Conservation (phyloP, 1,140 invertebrate genomes). For the Drosophila gunungcola region DNA sequence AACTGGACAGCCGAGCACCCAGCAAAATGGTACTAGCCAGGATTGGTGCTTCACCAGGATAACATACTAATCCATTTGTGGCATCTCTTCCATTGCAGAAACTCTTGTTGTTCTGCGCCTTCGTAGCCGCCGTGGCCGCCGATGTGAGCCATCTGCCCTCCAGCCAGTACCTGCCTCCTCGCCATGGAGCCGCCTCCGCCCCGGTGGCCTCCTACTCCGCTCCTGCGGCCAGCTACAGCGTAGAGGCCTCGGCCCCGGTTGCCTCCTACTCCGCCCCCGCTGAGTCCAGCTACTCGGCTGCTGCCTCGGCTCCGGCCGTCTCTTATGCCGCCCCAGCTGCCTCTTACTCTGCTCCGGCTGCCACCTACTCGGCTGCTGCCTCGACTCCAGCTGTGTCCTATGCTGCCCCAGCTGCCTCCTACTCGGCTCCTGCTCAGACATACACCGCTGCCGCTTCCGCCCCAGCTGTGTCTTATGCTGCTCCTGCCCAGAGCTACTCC, state of each 20-base stretch:
- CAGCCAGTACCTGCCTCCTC: constrained; percentile 72
- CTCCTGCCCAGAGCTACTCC: constrained; percentile 14
- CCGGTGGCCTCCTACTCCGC: constrained; percentile 54
- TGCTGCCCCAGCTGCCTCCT: constrained; percentile 27
- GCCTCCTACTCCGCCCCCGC: constrained; percentile 43
- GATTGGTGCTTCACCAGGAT: constrained; percentile 16
- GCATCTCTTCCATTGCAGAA: constrained; percentile 53
- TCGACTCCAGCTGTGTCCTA: constrained; percentile 41
- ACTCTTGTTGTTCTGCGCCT: constrained; percentile 74
- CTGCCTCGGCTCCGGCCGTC: constrained; percentile 55
- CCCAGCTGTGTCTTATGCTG: constrained; percentile 26
- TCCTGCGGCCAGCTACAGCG: constrained; percentile 48
- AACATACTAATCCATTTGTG: constrained; percentile 1
- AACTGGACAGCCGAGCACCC: constrained; percentile 69
- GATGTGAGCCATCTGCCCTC: constrained; percentile 77
- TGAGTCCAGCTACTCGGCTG: constrained; percentile 50
- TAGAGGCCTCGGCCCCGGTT: constrained; percentile 53
- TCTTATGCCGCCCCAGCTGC: constrained; percentile 39
- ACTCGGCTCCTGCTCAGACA: constrained; percentile 21
- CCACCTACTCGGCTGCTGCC: constrained; percentile 54
- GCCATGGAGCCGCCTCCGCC: constrained; percentile 44
- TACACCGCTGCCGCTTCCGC: constrained; percentile 25
- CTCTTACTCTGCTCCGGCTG: constrained; percentile 30
- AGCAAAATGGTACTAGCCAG: constrained; percentile 72
- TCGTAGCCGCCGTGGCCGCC: constrained; percentile 70